phyloP scores from a whole-genome alignment of 2,888 invertebrate species.

The Synanthedon myopaeformis region DNA sequence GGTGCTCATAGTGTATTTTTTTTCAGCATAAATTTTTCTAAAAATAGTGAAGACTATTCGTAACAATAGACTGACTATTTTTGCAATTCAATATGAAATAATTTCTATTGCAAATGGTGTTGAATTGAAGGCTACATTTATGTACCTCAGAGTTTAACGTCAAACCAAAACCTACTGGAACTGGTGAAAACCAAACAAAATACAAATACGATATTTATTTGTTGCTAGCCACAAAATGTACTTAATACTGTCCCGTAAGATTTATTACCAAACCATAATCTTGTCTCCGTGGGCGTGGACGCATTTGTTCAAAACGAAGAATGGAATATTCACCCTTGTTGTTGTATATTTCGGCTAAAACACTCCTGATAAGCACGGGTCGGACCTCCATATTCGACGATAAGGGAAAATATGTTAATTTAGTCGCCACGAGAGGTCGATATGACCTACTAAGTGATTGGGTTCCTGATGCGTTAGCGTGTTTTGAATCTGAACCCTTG shows the following conservation, averaged over 20 bases:
- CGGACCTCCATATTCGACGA: constrained; percentile 55
- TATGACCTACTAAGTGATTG: constrained; percentile 69
- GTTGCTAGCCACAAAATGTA: constrained; percentile 52
- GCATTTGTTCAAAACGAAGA: constrained; percentile 51
- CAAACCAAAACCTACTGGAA: background rate
- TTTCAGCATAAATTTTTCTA: no score
- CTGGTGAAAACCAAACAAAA: background rate
- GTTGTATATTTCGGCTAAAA: constrained; percentile 50
- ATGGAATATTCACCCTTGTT: constrained; percentile 36
- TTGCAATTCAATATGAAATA: no score
- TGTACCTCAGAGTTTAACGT: background rate
- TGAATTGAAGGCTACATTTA: no score
- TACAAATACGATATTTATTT: constrained; percentile 40
- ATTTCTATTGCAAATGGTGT: no score
- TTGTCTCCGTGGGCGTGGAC: constrained; percentile 57
- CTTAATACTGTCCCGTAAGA: constrained; percentile 53
- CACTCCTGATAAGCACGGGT: constrained; percentile 55
- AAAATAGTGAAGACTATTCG: no score
- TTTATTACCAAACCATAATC: constrained; percentile 62
- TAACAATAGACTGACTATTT: no score
- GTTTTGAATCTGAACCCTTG: constrained; percentile 54
- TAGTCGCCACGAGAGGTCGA: constrained; percentile 46
- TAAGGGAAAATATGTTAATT: constrained; percentile 70
- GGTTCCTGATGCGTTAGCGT: constrained; percentile 50
- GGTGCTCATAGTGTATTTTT: no score